A percentile compares a stretch with the other conserved stretches of the same genome.
These are phyloP conservation scores for Platycercus adscitus DNA, from an alignment of 2,113 vertebrate genomes.

Conservation along the genomic window DNA sequence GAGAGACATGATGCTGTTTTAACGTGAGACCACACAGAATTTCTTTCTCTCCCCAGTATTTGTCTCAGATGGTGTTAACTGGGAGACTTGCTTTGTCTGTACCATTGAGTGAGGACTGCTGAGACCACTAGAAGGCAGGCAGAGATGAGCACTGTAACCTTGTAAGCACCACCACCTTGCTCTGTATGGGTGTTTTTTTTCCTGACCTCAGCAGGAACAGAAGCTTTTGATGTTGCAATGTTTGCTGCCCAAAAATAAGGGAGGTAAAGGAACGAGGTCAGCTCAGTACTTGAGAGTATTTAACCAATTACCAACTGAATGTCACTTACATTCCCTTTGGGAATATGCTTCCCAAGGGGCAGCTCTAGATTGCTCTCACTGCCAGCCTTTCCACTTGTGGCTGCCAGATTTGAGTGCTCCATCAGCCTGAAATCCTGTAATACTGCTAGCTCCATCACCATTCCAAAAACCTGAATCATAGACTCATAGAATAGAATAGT, in stretches of 20 bases:
- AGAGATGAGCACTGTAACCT: background rate
- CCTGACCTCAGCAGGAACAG: background rate
- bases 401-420: background rate
- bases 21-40: fast-evolving
- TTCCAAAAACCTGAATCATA: background rate
- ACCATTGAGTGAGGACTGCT: fast-evolving
- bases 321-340: background rate
- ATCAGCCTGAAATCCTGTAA: background rate
- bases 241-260: constrained; percentile 17
- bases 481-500: too few species aligned
- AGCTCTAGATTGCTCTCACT: background rate
- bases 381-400: background rate
- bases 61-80: background rate
- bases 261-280: constrained; percentile 27
- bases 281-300: background rate
- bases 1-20: fast-evolving
- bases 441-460: background rate
- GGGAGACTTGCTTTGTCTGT: background rate
- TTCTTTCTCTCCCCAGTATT: background rate
- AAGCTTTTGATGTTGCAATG: constrained; percentile 14
- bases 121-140: background rate
- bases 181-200: background rate
- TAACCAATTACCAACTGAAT: background rate
- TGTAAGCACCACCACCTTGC: background rate
- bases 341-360: background rate